These are phyloP conservation scores for Elgonia sp. DNA, from an alignment of 2,888 invertebrate species.

Conservation along the genomic window DNA sequence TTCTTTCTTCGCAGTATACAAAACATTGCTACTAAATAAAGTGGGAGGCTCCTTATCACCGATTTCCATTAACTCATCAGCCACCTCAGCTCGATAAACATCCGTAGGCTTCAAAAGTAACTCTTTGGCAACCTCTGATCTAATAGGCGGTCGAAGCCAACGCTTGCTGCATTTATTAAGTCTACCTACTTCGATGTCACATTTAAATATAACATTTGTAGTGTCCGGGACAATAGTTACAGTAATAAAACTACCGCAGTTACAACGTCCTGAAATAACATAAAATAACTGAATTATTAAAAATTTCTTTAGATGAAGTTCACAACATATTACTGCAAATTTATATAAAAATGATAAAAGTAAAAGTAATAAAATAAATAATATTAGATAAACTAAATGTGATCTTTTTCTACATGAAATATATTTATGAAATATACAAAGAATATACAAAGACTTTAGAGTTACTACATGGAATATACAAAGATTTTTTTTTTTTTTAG, in stretches of 20 bases:
- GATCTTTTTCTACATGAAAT: too few relatives aligned
- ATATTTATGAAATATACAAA: too few relatives aligned
- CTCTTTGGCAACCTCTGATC: not conserved
- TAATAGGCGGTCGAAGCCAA: constrained; percentile 14
- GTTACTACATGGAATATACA: too few relatives aligned
- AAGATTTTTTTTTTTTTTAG: too few relatives aligned
- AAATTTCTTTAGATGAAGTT: not conserved
- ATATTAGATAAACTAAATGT: too few relatives aligned
- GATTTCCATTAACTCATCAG: constrained; percentile 6
- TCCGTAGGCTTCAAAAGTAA: not conserved
- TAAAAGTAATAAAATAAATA: too few relatives aligned
- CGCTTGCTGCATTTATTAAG: constrained; percentile 26
- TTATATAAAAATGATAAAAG: too few relatives aligned
- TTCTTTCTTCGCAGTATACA: constrained; percentile 59
- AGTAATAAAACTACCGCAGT: not conserved
- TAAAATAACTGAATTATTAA: not conserved
- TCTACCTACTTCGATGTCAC: not conserved
- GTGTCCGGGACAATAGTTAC: not conserved
- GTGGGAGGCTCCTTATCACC: constrained; percentile 46
- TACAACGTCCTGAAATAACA: not conserved
- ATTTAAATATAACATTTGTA: not conserved
- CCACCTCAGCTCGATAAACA: constrained; percentile 1
- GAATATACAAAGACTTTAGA: too few relatives aligned
- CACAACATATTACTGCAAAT: too few relatives aligned
- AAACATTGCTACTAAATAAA: constrained; percentile 46